These are phyloP conservation scores for Trematomus loennbergii DNA, from an alignment of 2,113 vertebrate genomes.

Conservation along the genomic window DNA sequence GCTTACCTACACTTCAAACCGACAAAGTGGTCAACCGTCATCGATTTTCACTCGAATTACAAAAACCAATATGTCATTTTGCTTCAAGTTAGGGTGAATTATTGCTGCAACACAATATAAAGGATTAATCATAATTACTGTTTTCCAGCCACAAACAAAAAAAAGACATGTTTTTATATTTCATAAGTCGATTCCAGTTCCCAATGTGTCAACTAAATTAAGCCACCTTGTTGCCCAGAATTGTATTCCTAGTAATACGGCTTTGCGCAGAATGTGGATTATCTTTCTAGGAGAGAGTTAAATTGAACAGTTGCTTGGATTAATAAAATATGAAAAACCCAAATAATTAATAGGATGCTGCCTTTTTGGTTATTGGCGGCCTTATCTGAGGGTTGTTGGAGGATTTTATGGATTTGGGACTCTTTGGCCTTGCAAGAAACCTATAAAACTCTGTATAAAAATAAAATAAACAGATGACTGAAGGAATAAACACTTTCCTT, in stretches of 20 bases:
- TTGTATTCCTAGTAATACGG: background rate
- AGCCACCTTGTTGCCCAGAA: background rate
- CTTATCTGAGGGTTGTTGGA: background rate
- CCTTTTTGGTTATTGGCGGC: background rate
- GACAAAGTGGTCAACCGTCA: background rate
- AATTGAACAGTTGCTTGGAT: background rate
- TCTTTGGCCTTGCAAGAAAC: background rate
- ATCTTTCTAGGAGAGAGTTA: background rate
- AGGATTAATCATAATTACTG: no score
- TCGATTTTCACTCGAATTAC: background rate
- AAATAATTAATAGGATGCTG: background rate
- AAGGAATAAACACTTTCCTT: background rate
- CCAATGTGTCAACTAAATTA: background rate
- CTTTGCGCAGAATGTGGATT: background rate
- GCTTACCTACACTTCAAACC: background rate
- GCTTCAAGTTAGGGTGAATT: background rate
- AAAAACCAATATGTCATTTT: background rate
- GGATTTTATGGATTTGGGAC: background rate
- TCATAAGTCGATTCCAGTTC: background rate
- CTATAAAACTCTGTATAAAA: background rate
- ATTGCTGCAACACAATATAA: background rate
- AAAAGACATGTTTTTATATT: no score
- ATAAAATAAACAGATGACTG: background rate
- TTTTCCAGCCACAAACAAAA: background rate
- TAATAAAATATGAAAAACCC: background rate